Evolutionary conservation across 1,140 invertebrate species (phyloP), one percentile per base, ranked within the genome.

Genomic region (Brachionus angularis): DNA sequence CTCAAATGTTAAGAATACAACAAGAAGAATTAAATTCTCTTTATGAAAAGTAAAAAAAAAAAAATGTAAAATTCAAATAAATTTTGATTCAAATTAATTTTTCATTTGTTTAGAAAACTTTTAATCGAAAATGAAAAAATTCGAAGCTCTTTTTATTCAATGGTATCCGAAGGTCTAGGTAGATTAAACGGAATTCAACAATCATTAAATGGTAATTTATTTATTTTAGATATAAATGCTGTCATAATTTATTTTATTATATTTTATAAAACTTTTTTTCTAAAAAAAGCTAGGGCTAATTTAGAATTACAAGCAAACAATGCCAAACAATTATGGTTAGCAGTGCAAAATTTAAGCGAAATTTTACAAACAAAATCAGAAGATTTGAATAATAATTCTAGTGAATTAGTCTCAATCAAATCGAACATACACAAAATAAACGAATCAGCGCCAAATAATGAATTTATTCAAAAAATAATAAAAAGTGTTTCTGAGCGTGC

Each of bases 171-270:
- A 0, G 87, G 91, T 80, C 85, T 92, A 27, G 89, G 89, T 18
- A 87, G 90, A 76, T 81, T 95, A 55, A 86, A 87, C 72, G 93
- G 91, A n/a, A 88, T 96, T 72, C 90, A 95, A 80, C 83, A 87
- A 44, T 90, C 90, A 1, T 83, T 96, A 3, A 88, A 89, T 84
- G 86, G 91, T 93, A 78, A 85, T 85, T 80, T 72, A 69, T 23
- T 71, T 42, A 16, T 71, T 36, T 27, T 72, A 64, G n/a, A n/a
- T n/a, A n/a, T n/a, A n/a, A n/a, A n/a, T n/a, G n/a, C n/a, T n/a
- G n/a, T n/a, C n/a, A 73, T 76, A 52, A 14, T 49, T 61, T 14
- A 39, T n/a, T 33, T 44, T 2, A 72, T 14, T n/a, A 5, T 33
- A 31, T 72, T 72, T 53, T 72, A 72, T 44, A 16, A 16, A 23